A percentile compares a stretch with the other conserved stretches of the same genome.
phyloP scores from a whole-genome alignment of 1,140 invertebrate genomes.

The Octopus sinensis region DNA sequence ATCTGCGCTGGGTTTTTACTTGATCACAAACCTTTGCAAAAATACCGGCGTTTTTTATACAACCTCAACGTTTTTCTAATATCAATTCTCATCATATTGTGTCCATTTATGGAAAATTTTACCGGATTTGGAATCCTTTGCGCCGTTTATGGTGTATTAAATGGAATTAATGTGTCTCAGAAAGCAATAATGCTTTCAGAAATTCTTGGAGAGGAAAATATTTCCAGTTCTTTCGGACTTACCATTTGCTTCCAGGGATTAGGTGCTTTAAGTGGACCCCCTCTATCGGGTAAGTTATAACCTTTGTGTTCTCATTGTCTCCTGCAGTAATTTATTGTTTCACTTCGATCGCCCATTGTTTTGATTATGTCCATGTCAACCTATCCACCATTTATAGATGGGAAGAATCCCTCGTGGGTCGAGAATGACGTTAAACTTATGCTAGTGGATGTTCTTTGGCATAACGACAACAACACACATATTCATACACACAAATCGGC shows the following conservation, averaged over 20 bases:
- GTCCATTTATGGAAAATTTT: slow-evolving; percentile 31
- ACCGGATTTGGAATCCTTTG: slow-evolving; percentile 27
- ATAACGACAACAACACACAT: no score
- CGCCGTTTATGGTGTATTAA: slow-evolving; percentile 38
- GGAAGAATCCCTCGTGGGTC: no score
- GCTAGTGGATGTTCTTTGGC: no score
- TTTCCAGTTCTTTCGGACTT: slow-evolving; percentile 15
- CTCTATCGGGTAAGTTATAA: slow-evolving; percentile 1
- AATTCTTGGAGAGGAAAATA: slow-evolving; percentile 20
- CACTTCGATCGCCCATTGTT: no score
- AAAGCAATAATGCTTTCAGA: slow-evolving; percentile 24
- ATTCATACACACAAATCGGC: no score
- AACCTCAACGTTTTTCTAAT: slow-evolving; percentile 38
- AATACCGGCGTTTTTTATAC: slow-evolving; percentile 37
- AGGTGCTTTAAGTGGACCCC: slow-evolving; percentile 2
- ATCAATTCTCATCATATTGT: slow-evolving; percentile 29
- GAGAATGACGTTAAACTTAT: no score
- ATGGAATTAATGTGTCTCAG: slow-evolving; percentile 28
- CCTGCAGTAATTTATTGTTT: no score
- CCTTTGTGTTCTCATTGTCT: not conserved
- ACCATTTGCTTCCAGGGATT: slow-evolving; percentile 7
- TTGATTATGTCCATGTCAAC: no score
- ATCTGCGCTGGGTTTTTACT: slow-evolving; percentile 35
- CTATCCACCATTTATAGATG: no score
- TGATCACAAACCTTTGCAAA: slow-evolving; percentile 35